A percentile compares a stretch with the other conserved stretches of the same genome.
phyloP scores from a whole-genome alignment of 2,888 invertebrate species.

The Tethea ocularis region DNA sequence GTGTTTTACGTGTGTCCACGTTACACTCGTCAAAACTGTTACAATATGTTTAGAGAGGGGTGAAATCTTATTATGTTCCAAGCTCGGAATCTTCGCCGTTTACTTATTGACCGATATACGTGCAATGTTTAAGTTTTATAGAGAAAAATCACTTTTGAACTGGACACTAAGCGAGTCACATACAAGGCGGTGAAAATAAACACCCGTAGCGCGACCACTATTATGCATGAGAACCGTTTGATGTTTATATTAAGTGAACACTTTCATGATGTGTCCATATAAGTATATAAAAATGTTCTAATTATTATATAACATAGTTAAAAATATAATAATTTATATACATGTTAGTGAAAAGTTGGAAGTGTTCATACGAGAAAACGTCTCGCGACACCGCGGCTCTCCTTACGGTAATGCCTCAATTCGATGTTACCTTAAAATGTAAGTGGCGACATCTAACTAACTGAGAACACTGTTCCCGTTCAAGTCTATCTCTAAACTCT shows the following conservation, averaged over 20 bases:
- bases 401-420: constrained; percentile 1
- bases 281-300: neutral
- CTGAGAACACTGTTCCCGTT: too few species aligned
- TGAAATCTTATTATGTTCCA: neutral
- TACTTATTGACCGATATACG: neutral
- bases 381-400: constrained; percentile 19
- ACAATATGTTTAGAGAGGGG: neutral
- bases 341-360: constrained; percentile 26
- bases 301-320: neutral
- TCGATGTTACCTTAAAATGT: neutral
- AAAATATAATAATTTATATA: constrained; percentile 15
- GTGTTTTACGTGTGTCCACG: neutral
- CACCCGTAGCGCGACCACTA: neutral
- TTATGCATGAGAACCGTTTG: neutral
- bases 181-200: neutral
- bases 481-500: too few species aligned
- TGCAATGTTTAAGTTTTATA: constrained; percentile 8
- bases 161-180: constrained; percentile 12
- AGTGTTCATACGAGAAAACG: constrained; percentile 23
- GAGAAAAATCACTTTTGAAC: constrained; percentile 18
- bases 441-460: neutral
- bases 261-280: too few species aligned
- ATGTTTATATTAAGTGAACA: too few species aligned
- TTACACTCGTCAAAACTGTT: neutral
- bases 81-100: neutral